A percentile compares a stretch with the other conserved stretches of the same genome.
phyloP scores from a whole-genome alignment of 30 jellyfish, hydroid and myxozoan species.

The Catostylus mosaicus region DNA sequence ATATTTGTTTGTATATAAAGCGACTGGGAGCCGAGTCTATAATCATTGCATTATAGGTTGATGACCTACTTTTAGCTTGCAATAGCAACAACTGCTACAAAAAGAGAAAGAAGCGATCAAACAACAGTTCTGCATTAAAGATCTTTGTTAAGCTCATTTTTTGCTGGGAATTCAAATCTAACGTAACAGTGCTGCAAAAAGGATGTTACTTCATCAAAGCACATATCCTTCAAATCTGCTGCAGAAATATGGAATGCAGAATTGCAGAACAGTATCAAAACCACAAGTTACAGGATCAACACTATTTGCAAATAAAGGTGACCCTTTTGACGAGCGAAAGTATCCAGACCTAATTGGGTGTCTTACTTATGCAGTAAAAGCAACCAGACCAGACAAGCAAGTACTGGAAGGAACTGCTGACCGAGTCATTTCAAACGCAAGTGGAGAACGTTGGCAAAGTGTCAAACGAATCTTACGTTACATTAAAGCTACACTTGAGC shows the following conservation, averaged over 20 bases:
- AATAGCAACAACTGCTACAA: background rate
- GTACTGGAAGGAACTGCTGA: background rate
- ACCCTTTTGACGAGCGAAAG: constrained; percentile 17
- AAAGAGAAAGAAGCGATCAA: background rate
- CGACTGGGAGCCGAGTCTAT: background rate
- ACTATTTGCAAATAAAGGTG: constrained; percentile 19
- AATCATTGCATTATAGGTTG: background rate
- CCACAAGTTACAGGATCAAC: constrained; percentile 19
- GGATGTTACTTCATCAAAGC: background rate
- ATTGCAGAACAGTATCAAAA: constrained; percentile 8
- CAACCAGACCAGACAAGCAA: constrained; percentile 29
- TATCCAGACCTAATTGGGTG: constrained; percentile 1
- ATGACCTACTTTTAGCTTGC: background rate
- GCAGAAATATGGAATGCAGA: constrained; percentile 6
- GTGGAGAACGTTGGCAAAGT: constrained; percentile 37
- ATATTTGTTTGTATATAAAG: background rate
- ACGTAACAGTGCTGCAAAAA: background rate
- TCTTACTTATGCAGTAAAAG: constrained; percentile 25
- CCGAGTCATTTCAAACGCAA: background rate
- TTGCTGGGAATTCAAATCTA: background rate
- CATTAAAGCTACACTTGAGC: constrained; percentile 18
- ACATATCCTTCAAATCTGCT: background rate
- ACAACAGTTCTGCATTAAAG: too few species aligned
- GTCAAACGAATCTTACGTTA: constrained; percentile 17
- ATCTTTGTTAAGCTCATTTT: too few species aligned